Base-by-base conservation (phyloP, 2,797 vertebrate genomes). In the Dermochelys coriacea region DNA sequence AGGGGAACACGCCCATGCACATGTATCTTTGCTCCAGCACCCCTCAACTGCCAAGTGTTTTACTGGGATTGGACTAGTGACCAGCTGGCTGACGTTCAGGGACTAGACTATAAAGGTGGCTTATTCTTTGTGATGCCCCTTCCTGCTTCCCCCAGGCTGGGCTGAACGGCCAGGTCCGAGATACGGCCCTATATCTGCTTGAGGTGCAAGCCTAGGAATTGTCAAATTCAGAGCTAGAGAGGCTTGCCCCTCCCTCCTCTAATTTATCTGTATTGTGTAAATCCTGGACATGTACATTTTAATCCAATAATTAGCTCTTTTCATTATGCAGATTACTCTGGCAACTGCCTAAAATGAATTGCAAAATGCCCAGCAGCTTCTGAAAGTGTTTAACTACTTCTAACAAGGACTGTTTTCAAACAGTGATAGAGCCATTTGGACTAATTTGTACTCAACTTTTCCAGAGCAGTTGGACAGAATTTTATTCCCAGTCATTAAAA, bases 271-370 rank as follows among this genome's bases (percentile, higher is more conserved):
- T 55, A 45, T 25, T 47, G 29, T 15, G 52, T 47, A 55, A 85
- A 55, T 45, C 31, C 8, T 34, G 45, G 51, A 47, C 12, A n/a
- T n/a, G 12, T 21, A 41, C 5, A 47, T 82, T 94, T 83, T 79
- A 52, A 57, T 64, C 21, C 75, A 34, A 29, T 45, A 80, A 75
- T 90, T 84, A 87, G 81, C 6, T 31, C 1, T 79, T 92, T 89
- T 84, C 4, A 31, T 57, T 64, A 18, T 25, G 12, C 1, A 81
- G 61, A 85, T 61, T 87, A 91, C 47, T 6, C 29, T 51, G 16
- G 41, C 16, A 57, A 37, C 4, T 93, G 80, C 45, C 47, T 84
- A 80, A 94, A 93, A 52, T 50, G 23, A 90, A 49, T 57, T 50
- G 11, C 49, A 45, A 74, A 8, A 45, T 78, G 18, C 51, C 74